A percentile compares a stretch with the other conserved stretches of the same genome.
phyloP scores from a whole-genome alignment of 2,888 invertebrate species.

The Euzophera pinguis region DNA sequence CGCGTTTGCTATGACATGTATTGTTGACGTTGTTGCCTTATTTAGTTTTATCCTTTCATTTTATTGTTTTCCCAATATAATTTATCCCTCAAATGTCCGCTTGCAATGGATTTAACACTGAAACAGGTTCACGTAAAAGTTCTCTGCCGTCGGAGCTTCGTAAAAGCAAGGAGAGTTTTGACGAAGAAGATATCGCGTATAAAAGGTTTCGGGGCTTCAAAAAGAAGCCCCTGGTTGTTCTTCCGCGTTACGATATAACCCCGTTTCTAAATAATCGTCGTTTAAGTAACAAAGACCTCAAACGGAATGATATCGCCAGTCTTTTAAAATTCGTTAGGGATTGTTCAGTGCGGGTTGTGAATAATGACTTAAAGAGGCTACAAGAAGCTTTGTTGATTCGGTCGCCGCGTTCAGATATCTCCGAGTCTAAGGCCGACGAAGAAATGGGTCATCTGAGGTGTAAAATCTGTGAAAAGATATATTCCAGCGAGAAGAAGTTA shows the following conservation, averaged over 20 bases:
- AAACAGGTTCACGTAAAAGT: conserved; percentile 17
- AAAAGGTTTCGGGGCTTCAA: conserved; percentile 48
- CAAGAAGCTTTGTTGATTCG: conserved; percentile 25
- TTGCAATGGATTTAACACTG: conserved; percentile 41
- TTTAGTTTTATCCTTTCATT: conserved; percentile 41
- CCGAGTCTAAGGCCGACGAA: conserved; percentile 18
- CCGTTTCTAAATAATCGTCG: conserved; percentile 34
- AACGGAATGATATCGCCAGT: conserved; percentile 3
- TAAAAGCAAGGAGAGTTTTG: conserved; percentile 16
- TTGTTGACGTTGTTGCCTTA: conserved; percentile 46
- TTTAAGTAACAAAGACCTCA: not conserved
- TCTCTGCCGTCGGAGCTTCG: conserved; percentile 21
- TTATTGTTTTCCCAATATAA: conserved; percentile 40
- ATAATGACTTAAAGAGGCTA: conserved; percentile 41
- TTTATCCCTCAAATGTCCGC: conserved; percentile 40
- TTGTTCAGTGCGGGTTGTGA: conserved; percentile 43
- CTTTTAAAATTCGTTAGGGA: conserved; percentile 26
- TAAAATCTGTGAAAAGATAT: conserved; percentile 57
- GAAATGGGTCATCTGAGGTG: conserved; percentile 43
- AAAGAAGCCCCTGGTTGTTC: conserved; percentile 40
- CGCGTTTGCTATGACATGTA: conserved; percentile 30
- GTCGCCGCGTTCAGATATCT: conserved; percentile 28
- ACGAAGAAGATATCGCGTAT: conserved; percentile 31
- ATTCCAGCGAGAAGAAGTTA: conserved; percentile 48
- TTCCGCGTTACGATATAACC: conserved; percentile 47